Evolutionary conservation across 2,888 invertebrate species (phyloP), one percentile per base, ranked within the genome.

Genomic region (Yponomeuta malinellus): DNA sequence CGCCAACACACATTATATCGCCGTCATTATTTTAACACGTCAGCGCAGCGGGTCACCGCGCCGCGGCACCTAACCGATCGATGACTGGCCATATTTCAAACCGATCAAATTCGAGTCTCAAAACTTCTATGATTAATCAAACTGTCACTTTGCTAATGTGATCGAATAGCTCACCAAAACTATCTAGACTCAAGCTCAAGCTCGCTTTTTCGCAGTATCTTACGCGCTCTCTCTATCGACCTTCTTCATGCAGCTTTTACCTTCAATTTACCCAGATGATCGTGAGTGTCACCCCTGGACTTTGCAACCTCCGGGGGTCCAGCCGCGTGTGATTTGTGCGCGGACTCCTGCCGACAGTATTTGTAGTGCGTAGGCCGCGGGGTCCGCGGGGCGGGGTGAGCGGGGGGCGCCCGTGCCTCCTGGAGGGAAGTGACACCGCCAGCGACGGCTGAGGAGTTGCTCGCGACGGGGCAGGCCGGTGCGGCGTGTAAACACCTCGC

Each of bases 291-390:
- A 59, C 52, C 52, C 52, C 65, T 23, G 68, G 37, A 8, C 67
- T 72, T 73, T 73, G 76, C 43, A 64, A 79, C 78, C 86, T 74
- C 79, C 83, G 84, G 89, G 89, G 89, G 87, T 83, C 84, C 85
- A 68, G 73, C 73, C 74, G 81, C 83, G 80, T 83, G 86, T 91
- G 90, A 89, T 89, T 90, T 90, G 90, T 90, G 89, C 89, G 79
- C 83, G 89, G 85, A 81, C 87, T 85, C 90, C 90, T 88, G 90
- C 85, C 81, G 90, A 81, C 88, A 78, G 86, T 88, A 86, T 88
- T 88, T 89, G 89, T 88, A 84, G 85, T 81, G 81, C 83, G 81
- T 82, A 84, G 66, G 48, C 71, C 86, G 85, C 82, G 85, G 83
- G 79, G 73, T 72, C 74, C 65, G 31, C 63, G n/a, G 65, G 31